Evolutionary conservation across 2,113 vertebrate genomes (phyloP), one percentile per base, ranked within the genome.

Genomic region (Orycteropus afer): DNA sequence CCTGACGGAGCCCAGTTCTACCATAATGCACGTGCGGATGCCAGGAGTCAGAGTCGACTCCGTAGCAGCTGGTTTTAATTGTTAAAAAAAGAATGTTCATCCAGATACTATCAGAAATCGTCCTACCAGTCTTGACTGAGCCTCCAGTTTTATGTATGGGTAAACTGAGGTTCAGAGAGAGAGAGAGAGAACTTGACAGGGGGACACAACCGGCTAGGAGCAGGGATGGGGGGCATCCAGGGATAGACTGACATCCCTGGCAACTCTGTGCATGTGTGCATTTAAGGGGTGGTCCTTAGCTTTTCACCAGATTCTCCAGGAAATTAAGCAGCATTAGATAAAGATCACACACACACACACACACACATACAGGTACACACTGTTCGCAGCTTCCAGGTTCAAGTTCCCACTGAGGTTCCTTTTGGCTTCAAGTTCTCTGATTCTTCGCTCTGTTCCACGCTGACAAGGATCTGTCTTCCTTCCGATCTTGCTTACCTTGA

Each of bases 281-380:
- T 45, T 69, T 55, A 59, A 45, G 71, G 74, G 81, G 45, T n/a
- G 59, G 47, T 65, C 37, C 53, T 5, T 73, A 55, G 57, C 22
- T 42, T 65, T 32, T 37, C 11, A 37, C 49, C 78, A 51, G 78
- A 37, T 59, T 65, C 71, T 45, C 23, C 2, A 4, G 20, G 65
- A 73, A 55, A 13, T 34, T 23, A 37, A 49, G 32, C 25, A 7
- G 29, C 5, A 0, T n/a, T 3, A n/a, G 81, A 47, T 47, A 18
- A 22, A 0, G 63, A 7, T 9, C 47, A 23, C 13, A 3, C 6
- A 57, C n/a, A n/a, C n/a, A n/a, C n/a, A n/a, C n/a, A n/a, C n/a
- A n/a, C n/a, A n/a, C n/a, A n/a, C n/a, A n/a, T n/a, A n/a, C n/a
- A n/a, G n/a, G n/a, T n/a, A 57, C 55, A 5, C 20, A 20, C 55